These are phyloP conservation scores for Phallusia fumigata DNA, from an alignment of 23 tunicate genomes.

Conservation along the genomic window DNA sequence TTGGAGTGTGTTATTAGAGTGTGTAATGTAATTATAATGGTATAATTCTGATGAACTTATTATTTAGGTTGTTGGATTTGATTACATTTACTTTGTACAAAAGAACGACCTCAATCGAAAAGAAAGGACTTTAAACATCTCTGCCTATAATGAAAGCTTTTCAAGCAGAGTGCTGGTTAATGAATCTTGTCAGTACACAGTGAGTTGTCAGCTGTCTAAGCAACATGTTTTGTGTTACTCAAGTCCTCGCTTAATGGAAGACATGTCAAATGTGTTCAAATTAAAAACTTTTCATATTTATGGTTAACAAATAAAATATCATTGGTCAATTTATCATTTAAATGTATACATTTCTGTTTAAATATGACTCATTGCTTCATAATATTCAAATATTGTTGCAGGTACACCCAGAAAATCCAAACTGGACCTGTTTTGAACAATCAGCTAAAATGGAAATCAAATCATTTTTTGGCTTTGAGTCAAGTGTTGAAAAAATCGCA, in stretches of 20 bases:
- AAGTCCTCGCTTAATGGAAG: too few species aligned
- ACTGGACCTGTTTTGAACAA: conserved; percentile 96
- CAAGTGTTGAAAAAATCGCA: conserved; percentile 91
- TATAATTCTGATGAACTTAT: background rate
- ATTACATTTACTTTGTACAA: conserved; percentile 89
- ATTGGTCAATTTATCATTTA: too few species aligned
- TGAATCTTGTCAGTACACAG: conserved; percentile 84
- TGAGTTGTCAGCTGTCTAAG: conserved; percentile 14
- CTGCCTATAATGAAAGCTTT: conserved; percentile 94
- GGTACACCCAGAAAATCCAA: conserved; percentile 94
- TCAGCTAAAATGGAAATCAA: conserved; percentile 88
- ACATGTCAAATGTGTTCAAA: too few species aligned
- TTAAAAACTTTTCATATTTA: too few species aligned
- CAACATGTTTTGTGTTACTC: background rate
- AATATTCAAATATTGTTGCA: background rate
- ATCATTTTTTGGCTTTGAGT: conserved; percentile 92
- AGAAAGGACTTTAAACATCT: conserved; percentile 74
- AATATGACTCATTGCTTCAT: too few species aligned
- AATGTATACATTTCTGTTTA: too few species aligned
- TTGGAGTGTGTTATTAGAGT: too few species aligned
- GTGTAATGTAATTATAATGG: too few species aligned
- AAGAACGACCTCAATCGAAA: conserved; percentile 77
- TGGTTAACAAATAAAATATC: too few species aligned
- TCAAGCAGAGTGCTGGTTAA: conserved; percentile 72
- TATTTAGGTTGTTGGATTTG: conserved; percentile 87